Base-by-base conservation (phyloP, 37 sponge, comb jelly and placozoan species). In the Halichondria panicea region DNA sequence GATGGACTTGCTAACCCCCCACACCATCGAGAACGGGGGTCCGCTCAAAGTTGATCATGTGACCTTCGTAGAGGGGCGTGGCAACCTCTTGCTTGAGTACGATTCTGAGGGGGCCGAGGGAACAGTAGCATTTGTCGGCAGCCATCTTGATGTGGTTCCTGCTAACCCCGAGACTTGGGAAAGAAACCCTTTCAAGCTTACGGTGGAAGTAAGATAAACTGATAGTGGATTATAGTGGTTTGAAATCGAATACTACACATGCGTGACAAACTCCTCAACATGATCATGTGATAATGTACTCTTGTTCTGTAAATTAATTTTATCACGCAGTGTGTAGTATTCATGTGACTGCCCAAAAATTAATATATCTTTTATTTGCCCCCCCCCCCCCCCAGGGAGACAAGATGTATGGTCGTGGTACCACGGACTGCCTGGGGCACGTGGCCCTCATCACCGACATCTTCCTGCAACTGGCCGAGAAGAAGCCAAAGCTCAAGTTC, bases 111-210 rank as follows among this genome's bases (percentile, higher is more conserved):
- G 86, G 27, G 77, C 78, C 25, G 36, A 69, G 36, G 87, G 82
- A 28, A 85, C 84, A 22, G 87, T 91, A 36, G 62, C 81, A 28
- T 91, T 91, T 44, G 77, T 91, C 5, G 91, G 91, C 30, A 81
- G 81, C 41, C 90, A 89, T 43, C 74, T 89, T 37, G 90, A 89
- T 44, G 84, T 83, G n/a, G 91, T 91, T 0, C 91, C 91, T 24
- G 91, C 91, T 36, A 91, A 91, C 62, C 91, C 91, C 6, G 91
- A 85, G 75, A 85, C 86, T 7, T 91, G 91, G 91, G 79, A 91
- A 31, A 46, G 86, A 25, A 61, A 91, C 82, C 91, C 91, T 3
- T 91, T 91, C 78, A 70, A 76, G 32, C 69, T 91, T 43, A 46
- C 48, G 9, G 48, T 66, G 27, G 89, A 89, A 71, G 86, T 85